Percentiles rank a stretch among this genome's conserved stretches.
These are phyloP conservation scores for Sinonovacula constricta DNA, from an alignment of 1,140 invertebrate genomes.

Conservation along the genomic window DNA sequence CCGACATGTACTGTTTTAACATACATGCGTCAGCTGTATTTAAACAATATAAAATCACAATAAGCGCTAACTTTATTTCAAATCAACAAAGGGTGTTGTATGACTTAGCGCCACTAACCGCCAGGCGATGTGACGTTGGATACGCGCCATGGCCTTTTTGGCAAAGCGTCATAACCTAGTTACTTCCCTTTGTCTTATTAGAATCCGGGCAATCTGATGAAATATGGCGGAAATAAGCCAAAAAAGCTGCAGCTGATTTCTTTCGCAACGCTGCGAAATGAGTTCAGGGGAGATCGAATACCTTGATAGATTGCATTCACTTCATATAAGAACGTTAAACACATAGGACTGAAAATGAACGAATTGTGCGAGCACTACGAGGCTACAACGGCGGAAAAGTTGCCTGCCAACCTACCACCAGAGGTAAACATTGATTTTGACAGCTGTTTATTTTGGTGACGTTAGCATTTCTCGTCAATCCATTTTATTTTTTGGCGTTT, in stretches of 20 bases:
- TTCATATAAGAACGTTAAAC: slow-evolving; percentile 37
- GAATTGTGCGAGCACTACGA: slow-evolving; percentile 9
- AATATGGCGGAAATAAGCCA: slow-evolving; percentile 50
- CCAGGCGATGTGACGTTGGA: too few species aligned
- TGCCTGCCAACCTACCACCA: slow-evolving; percentile 83
- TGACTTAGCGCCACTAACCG: too few species aligned
- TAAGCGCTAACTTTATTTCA: too few species aligned
- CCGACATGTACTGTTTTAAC: too few species aligned
- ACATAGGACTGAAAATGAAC: slow-evolving; percentile 32
- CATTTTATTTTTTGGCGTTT: not conserved
- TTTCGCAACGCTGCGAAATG: slow-evolving; percentile 63
- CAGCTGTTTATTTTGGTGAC: not conserved
- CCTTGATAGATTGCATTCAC: slow-evolving; percentile 60
- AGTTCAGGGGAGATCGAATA: slow-evolving; percentile 67
- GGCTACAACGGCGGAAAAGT: slow-evolving; percentile 59
- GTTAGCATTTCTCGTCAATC: not conserved
- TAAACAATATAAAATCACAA: too few species aligned
- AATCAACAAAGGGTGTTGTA: too few species aligned
- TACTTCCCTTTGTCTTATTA: slow-evolving; percentile 41
- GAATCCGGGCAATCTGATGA: slow-evolving; percentile 45
- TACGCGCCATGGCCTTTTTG: too few species aligned
- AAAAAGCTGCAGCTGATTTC: slow-evolving; percentile 46
- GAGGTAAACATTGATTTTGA: slow-evolving; percentile 58
- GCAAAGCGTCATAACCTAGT: too few species aligned
- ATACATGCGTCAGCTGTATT: too few species aligned